These are phyloP conservation scores for Osmoderma eremita DNA, from an alignment of 2,888 invertebrate genomes.

Conservation along the genomic window DNA sequence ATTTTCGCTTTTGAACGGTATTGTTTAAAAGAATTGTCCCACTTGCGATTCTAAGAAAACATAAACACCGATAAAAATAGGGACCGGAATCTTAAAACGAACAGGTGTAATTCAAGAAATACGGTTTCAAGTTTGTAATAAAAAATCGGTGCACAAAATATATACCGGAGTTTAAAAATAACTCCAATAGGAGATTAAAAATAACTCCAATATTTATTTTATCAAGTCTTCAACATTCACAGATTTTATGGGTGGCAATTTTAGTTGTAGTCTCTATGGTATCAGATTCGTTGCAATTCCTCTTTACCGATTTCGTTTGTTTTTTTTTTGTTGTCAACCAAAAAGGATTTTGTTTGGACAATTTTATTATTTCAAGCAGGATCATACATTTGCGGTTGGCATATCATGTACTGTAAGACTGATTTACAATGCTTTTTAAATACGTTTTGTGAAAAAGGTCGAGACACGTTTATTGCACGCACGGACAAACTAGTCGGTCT, in stretches of 20 bases:
- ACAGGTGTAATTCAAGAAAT: slow-evolving; percentile 8
- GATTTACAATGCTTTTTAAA: no score
- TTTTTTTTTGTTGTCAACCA: no score
- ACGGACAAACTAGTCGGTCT: no score
- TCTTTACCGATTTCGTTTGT: no score
- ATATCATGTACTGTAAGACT: no score
- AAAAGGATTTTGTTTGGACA: no score
- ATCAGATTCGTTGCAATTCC: no score
- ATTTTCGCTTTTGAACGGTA: neutral
- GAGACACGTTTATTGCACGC: no score
- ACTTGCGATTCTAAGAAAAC: slow-evolving; percentile 7
- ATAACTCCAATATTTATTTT: slow-evolving; percentile 5
- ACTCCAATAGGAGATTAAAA: neutral
- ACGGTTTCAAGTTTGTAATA: neutral
- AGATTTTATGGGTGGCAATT: neutral
- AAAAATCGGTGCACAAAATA: no score
- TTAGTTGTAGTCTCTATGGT: neutral
- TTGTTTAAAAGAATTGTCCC: slow-evolving; percentile 17
- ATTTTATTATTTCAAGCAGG: no score
- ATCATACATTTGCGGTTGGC: no score
- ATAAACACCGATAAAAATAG: neutral
- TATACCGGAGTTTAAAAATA: neutral
- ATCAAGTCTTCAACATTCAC: neutral
- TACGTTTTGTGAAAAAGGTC: no score
- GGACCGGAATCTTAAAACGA: neutral